Evolutionary conservation across 2,113 vertebrate species (phyloP).

Genomic region (Agapornis roseicollis): DNA sequence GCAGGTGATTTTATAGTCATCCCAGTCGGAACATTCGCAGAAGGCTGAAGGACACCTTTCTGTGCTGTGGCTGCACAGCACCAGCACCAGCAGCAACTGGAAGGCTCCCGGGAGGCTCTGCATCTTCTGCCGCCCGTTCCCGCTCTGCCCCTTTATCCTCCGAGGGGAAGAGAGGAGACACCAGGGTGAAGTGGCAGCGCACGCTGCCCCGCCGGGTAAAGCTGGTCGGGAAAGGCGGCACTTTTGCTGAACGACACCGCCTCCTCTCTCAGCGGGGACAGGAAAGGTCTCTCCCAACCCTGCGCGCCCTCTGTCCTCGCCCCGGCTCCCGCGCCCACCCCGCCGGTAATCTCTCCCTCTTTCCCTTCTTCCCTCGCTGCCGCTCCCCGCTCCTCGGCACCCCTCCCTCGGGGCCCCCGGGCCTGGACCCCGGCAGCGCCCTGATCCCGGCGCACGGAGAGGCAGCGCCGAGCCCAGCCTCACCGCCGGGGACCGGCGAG

Average conservation of each 20-base stretch:
- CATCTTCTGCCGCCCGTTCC: conserved; percentile 48
- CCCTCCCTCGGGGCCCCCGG: not conserved
- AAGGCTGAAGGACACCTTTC: conserved; percentile 72
- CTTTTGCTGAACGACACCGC: not conserved
- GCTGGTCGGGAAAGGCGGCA: not conserved
- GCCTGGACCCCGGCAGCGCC: not conserved
- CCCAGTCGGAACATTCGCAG: conserved; percentile 87
- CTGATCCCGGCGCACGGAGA: not conserved
- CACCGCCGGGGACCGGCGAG: too few species aligned
- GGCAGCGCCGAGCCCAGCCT: not conserved
- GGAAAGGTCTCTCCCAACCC: not conserved
- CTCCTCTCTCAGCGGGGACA: not conserved
- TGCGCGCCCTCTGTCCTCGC: not conserved
- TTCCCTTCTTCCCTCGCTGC: not conserved
- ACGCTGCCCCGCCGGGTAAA: not conserved
- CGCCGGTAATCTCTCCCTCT: not conserved
- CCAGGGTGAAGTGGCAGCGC: not conserved
- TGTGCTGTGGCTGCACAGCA: not conserved
- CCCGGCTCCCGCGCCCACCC: too few species aligned
- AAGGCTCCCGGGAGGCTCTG: not conserved
- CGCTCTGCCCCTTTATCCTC: not conserved
- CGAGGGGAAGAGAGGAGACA: not conserved
- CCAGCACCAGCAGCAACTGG: conserved; percentile 53
- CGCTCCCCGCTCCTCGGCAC: not conserved
- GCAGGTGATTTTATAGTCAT: conserved; percentile 85